phyloP scores from a whole-genome alignment of 2,113 vertebrate species.

The Neomonachus schauinslandi region DNA sequence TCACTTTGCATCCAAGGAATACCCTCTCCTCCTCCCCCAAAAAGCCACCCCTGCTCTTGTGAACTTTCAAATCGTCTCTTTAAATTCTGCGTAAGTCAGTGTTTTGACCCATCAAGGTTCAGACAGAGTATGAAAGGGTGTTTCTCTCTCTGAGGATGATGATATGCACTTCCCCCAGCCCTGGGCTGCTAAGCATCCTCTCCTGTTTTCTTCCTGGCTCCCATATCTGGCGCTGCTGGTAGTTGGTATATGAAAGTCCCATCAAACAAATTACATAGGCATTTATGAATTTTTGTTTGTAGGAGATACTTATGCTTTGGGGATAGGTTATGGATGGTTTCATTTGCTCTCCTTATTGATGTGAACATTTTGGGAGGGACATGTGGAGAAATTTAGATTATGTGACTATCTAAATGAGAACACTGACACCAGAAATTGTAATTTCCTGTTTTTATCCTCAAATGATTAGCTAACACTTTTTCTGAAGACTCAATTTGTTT shows the following conservation, averaged over 20 bases:
- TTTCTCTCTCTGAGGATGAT: background rate
- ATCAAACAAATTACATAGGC: background rate
- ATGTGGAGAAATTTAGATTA: background rate
- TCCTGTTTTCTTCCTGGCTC: background rate
- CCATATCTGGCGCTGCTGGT: background rate
- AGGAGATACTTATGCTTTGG: background rate
- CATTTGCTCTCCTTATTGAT: background rate
- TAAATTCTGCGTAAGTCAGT: background rate
- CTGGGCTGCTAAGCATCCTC: background rate
- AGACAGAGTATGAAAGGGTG: background rate
- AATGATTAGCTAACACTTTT: slow-evolving; percentile 1
- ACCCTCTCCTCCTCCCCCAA: too few relatives aligned
- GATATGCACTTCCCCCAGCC: background rate
- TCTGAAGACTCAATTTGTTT: slow-evolving; percentile 34
- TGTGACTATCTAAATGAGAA: background rate
- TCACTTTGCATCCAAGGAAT: background rate
- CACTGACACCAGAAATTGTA: background rate
- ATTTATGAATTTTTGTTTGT: background rate
- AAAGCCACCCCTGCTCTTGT: background rate
- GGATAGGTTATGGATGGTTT: background rate
- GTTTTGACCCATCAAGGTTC: background rate
- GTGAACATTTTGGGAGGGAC: background rate
- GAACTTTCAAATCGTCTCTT: background rate
- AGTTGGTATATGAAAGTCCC: background rate
- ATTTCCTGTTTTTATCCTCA: slow-evolving; percentile 41